Conservation (phyloP, 2,888 invertebrate genomes). For the Polymixis flavicincta region DNA sequence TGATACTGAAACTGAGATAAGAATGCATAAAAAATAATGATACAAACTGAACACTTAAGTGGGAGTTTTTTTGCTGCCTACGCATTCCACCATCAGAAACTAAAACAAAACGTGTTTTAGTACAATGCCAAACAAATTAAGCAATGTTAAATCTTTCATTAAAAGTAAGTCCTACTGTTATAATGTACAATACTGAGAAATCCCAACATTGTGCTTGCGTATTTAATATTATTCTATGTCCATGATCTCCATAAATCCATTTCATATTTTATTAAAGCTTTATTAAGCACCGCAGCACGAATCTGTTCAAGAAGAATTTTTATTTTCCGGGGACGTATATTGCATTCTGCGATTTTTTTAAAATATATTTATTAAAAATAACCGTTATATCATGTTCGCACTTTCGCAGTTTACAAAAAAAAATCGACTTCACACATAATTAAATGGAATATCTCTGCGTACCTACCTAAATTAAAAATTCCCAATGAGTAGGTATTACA, state of each 20-base stretch:
- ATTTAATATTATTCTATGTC: not conserved
- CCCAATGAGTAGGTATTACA: not conserved
- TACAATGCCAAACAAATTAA: not conserved
- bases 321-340: not conserved
- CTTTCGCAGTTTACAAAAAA: too few species aligned
- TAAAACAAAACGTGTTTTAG: too few species aligned
- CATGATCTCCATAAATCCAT: not conserved
- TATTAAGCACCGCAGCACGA: not conserved
- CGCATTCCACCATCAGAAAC: too few species aligned
- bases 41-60: not conserved
- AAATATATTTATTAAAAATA: not conserved
- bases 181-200: not conserved
- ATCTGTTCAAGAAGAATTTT: not conserved
- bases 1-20: not conserved
- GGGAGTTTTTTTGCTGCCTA: not conserved
- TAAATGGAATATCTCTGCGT: not conserved
- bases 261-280: conserved; percentile 16
- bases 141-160: not conserved
- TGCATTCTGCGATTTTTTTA: not conserved
- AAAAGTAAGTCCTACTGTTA: not conserved
- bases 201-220: not conserved
- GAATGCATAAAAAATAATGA: not conserved
- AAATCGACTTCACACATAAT: too few species aligned
- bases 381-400: not conserved
- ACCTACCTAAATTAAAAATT: not conserved